Evolutionary conservation across 2,888 invertebrate genomes (phyloP).

Genomic region (Carpatolechia fugitivella): DNA sequence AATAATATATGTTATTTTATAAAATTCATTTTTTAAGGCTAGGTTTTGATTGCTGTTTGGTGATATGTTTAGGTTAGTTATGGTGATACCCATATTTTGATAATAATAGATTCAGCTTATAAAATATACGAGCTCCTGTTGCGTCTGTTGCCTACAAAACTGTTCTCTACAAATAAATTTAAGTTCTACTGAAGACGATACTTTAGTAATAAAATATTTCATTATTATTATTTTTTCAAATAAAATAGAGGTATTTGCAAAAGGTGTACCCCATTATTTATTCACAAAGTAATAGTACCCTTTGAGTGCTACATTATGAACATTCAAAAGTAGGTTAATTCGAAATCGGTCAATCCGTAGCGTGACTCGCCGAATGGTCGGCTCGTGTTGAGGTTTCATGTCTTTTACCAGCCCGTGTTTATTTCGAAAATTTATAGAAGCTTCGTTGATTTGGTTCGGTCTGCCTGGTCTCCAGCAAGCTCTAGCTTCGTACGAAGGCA

Average conservation of each 20-base stretch:
- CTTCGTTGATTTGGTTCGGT: slow-evolving; percentile 25
- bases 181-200: too few relatives aligned
- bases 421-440: slow-evolving; percentile 47
- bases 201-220: too few relatives aligned
- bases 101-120: too few relatives aligned
- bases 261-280: slow-evolving; percentile 2
- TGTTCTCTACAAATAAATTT: too few relatives aligned
- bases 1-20: too few relatives aligned
- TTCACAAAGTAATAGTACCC: background rate
- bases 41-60: too few relatives aligned
- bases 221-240: background rate
- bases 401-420: slow-evolving; percentile 40
- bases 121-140: too few relatives aligned
- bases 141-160: too few relatives aligned
- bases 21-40: too few relatives aligned
- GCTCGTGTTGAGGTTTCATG: slow-evolving; percentile 36
- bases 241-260: background rate
- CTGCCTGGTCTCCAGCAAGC: slow-evolving; percentile 33
- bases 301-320: slow-evolving; percentile 24
- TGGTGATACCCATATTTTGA: too few relatives aligned
- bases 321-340: slow-evolving; percentile 50
- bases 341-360: slow-evolving; percentile 55
- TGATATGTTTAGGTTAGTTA: too few relatives aligned
- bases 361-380: slow-evolving; percentile 54
- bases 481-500: slow-evolving; percentile 48